These are phyloP conservation scores for Eristalis arbustorum DNA, from an alignment of 2,888 invertebrate genomes.

Conservation along the genomic window DNA sequence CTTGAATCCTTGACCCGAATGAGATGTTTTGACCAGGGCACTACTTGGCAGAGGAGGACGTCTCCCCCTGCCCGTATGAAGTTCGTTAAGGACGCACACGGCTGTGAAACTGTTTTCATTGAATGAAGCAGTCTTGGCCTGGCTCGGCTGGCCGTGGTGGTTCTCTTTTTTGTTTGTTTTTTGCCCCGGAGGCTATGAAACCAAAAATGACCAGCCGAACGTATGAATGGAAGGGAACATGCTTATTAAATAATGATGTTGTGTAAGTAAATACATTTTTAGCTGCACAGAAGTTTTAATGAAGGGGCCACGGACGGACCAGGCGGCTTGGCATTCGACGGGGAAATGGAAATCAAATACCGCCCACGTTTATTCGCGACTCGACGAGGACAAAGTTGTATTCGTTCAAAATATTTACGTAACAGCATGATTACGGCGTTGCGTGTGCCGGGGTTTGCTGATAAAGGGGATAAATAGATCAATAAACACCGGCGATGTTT, in stretches of 20 bases:
- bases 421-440: neutral
- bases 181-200: slow-evolving; percentile 12
- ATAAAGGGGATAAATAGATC: neutral
- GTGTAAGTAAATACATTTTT: slow-evolving; percentile 46
- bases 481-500: neutral
- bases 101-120: slow-evolving; percentile 38
- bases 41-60: neutral
- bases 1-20: slow-evolving; percentile 64
- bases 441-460: neutral
- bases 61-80: slow-evolving; percentile 10
- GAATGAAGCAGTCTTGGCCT: slow-evolving; percentile 36
- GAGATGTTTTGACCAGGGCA: slow-evolving; percentile 51
- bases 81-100: slow-evolving; percentile 54
- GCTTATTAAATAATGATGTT: slow-evolving; percentile 66
- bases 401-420: neutral
- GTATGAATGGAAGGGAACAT: slow-evolving; percentile 33
- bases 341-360: slow-evolving; percentile 8
- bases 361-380: neutral
- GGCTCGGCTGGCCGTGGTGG: neutral
- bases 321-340: neutral
- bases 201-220: slow-evolving; percentile 37
- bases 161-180: neutral
- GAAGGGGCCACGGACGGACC: slow-evolving; percentile 32
- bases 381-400: neutral
- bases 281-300: slow-evolving; percentile 53